phyloP scores from a whole-genome alignment of 2,888 invertebrate species.

The Tortrix viridana region DNA sequence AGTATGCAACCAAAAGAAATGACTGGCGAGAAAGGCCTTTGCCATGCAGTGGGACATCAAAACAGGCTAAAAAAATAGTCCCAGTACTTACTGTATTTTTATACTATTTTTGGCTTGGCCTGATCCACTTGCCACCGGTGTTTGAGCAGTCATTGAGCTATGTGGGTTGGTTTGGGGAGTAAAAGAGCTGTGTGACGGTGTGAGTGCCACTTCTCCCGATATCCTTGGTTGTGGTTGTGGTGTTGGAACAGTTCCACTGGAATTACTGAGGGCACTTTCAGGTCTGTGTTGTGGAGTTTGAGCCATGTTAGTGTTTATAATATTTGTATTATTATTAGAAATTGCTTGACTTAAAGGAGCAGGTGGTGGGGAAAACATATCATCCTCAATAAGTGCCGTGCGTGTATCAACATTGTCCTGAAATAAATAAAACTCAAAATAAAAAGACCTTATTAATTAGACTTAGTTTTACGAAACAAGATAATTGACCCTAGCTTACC shows the following conservation, averaged over 20 bases:
- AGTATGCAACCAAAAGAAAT: too few species aligned
- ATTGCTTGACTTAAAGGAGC: slow-evolving; percentile 26
- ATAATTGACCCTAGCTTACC: slow-evolving; percentile 33
- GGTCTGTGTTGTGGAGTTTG: slow-evolving; percentile 36
- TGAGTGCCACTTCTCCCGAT: slow-evolving; percentile 69
- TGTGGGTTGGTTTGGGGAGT: slow-evolving; percentile 82
- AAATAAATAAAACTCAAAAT: slow-evolving; percentile 4
- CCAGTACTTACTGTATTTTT: slow-evolving; percentile 82
- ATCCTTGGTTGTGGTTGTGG: slow-evolving; percentile 52
- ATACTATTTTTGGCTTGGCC: slow-evolving; percentile 85
- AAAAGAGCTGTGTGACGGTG: slow-evolving; percentile 69
- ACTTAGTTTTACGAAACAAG: not conserved
- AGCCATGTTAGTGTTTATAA: slow-evolving; percentile 17
- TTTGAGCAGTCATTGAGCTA: slow-evolving; percentile 78
- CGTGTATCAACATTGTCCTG: slow-evolving; percentile 27
- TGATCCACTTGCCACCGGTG: slow-evolving; percentile 79
- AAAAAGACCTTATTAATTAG: not conserved
- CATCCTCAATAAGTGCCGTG: slow-evolving; percentile 24
- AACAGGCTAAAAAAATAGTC: too few species aligned
- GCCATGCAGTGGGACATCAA: too few species aligned
- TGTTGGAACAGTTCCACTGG: slow-evolving; percentile 31
- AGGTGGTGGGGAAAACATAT: slow-evolving; percentile 27
- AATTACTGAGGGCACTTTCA: slow-evolving; percentile 36
- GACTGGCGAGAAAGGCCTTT: too few species aligned
- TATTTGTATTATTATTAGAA: slow-evolving; percentile 22